Evolutionary conservation across 2,888 invertebrate species (phyloP).

Genomic region (Notocelia uddmanniana): DNA sequence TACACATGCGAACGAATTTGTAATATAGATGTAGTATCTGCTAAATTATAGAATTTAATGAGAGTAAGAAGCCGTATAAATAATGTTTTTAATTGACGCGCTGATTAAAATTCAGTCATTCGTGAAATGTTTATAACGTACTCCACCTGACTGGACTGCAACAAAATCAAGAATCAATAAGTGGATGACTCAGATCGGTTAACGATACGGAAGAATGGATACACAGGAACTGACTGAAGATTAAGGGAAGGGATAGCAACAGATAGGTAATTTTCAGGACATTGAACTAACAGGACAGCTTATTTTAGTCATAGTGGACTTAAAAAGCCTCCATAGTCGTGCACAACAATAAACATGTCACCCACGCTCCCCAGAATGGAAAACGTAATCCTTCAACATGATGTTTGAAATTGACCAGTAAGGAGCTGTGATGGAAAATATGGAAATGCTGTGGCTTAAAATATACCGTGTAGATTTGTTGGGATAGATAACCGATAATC

Average conservation of each 20-base stretch:
- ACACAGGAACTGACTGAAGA: neutral
- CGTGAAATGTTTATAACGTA: neutral
- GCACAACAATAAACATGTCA: conserved; percentile 45
- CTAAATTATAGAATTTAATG: neutral
- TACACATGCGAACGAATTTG: neutral
- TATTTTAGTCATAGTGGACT: conserved; percentile 36
- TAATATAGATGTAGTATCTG: neutral
- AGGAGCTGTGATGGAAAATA: conserved; percentile 38
- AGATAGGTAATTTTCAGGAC: conserved; percentile 7
- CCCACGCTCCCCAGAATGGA: conserved; percentile 60
- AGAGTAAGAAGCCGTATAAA: neutral
- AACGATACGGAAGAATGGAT: conserved; percentile 26
- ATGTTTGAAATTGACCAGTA: conserved; percentile 50
- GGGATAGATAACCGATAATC: conserved; percentile 14
- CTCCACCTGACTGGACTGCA: neutral
- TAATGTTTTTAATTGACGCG: neutral
- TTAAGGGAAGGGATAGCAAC: conserved; percentile 13
- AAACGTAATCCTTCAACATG: conserved; percentile 56
- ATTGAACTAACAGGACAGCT: conserved; percentile 24
- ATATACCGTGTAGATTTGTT: conserved; percentile 22
- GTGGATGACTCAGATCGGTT: conserved; percentile 18
- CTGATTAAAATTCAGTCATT: neutral
- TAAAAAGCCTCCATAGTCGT: conserved; percentile 32
- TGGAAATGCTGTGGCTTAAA: conserved; percentile 42
- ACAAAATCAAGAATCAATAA: conserved; percentile 7